Conservation (phyloP, 2,888 invertebrate species). For the Ethmia dodecea region DNA sequence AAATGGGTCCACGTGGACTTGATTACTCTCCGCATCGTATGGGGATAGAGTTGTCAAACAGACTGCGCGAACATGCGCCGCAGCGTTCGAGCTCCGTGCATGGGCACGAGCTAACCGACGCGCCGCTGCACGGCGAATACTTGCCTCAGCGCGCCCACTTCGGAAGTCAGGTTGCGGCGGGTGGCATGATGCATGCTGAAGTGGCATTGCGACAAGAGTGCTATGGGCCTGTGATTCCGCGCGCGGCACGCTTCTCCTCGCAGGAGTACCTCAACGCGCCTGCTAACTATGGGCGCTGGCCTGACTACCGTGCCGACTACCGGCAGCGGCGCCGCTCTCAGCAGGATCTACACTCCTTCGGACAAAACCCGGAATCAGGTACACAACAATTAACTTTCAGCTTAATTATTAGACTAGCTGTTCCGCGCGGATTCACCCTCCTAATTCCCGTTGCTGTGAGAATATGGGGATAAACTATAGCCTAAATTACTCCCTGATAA, state of each 20-base stretch:
- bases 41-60: slow-evolving; percentile 57
- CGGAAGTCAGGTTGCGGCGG: slow-evolving; percentile 59
- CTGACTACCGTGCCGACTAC: slow-evolving; percentile 62
- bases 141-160: slow-evolving; percentile 56
- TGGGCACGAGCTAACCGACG: slow-evolving; percentile 67
- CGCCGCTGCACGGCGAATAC: slow-evolving; percentile 59
- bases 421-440: no score
- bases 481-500: no score
- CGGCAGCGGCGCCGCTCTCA: slow-evolving; percentile 67
- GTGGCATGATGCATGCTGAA: slow-evolving; percentile 60
- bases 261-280: slow-evolving; percentile 70
- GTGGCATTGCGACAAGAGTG: slow-evolving; percentile 67
- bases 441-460: no score
- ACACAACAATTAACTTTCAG: no score
- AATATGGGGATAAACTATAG: no score
- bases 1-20: slow-evolving; percentile 68
- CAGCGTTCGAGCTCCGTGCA: slow-evolving; percentile 69
- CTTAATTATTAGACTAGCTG: no score
- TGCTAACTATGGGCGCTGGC: slow-evolving; percentile 62
- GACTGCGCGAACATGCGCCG: slow-evolving; percentile 61
- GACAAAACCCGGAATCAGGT: slow-evolving; percentile 25
- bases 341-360: slow-evolving; percentile 67
- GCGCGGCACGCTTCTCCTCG: slow-evolving; percentile 66
- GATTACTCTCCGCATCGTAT: slow-evolving; percentile 70
- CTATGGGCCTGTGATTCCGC: slow-evolving; percentile 39